Evolutionary conservation across 2,113 vertebrate genomes (phyloP).

Genomic region (Tragelaphus strepsiceros): DNA sequence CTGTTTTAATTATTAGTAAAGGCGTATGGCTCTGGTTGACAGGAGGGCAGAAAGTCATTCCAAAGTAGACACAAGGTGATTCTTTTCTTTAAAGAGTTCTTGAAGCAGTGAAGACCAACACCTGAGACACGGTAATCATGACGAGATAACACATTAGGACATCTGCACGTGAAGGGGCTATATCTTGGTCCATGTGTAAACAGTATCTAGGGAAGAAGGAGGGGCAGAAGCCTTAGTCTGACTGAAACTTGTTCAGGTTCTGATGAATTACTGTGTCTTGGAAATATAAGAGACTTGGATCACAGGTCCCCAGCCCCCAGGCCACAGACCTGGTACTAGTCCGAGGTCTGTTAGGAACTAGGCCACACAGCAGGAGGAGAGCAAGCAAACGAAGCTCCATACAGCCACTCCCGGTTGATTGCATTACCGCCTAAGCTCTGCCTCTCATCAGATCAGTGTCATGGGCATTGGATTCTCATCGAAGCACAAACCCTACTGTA

Average conservation of each 20-base stretch:
- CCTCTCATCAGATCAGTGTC: neutral
- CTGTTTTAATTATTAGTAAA: constrained; percentile 43
- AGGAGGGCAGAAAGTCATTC: neutral
- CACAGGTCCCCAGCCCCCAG: neutral
- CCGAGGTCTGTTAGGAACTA: neutral
- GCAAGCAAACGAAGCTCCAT: neutral
- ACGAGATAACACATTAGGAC: neutral
- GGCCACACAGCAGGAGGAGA: neutral
- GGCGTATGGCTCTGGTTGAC: neutral
- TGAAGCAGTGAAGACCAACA: neutral
- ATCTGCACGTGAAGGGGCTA: neutral
- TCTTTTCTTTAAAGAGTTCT: neutral
- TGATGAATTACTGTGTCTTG: constrained; percentile 15
- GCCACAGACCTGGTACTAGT: neutral
- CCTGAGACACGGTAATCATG: neutral
- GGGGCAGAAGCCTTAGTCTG: neutral
- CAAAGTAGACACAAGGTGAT: neutral
- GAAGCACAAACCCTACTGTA: neutral
- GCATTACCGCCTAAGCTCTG: neutral
- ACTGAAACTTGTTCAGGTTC: neutral
- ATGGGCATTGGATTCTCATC: neutral
- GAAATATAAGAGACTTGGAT: neutral
- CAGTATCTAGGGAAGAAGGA: neutral
- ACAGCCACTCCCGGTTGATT: neutral
- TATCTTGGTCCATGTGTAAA: neutral